Base-by-base conservation (phyloP, 2,888 invertebrate species). In the Leuctra nigra region DNA sequence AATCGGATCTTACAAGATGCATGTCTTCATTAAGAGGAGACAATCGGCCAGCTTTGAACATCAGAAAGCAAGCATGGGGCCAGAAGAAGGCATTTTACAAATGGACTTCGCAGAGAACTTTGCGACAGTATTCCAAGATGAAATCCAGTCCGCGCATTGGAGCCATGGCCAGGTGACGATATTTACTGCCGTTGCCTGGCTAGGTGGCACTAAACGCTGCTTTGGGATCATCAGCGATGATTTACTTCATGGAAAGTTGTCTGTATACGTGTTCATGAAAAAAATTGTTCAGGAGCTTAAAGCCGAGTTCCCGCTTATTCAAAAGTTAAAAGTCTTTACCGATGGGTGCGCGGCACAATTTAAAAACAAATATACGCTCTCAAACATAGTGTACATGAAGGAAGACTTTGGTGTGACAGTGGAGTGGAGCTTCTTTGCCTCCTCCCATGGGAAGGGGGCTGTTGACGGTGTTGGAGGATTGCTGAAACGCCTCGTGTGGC, bases 111-210 rank as follows among this genome's bases (percentile, higher is more conserved):
- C 38, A 13, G 56, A 58, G 50, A 58, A 57, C 33, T 52, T 33
- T 41, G 20, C 50, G 9, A 56, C 25, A 9, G 14, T 33, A 1
- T 13, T 16, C 2, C 56, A 57, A 52, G 55, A 58, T 39, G 58
- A 58, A 38, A 57, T 57, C 16, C 56, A 56, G 20, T 36, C 25
- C 14, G 56, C 52, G 13, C 56, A 58, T 25, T 57, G 48, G 54
- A 46, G 36, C 33, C 55, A 57, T 44, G 44, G 55, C 9, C 57
- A 57, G 22, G 36, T 57, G 11, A 54, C 55, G 4, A 38, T 56
- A n/a, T 57, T 57, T 35, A 57, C 55, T 22, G 46, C 59, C n/a
- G 44, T 54, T 39, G 56, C 56, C 1, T 56, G 53, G 56, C 33
- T 48, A 1, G 29, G 36, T 14, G 46, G 22, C 11, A 20, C 35